Evolutionary conservation across 2,797 vertebrate genomes (phyloP), one percentile per base, ranked within the genome.

Genomic region (Acanthurus tractus): DNA sequence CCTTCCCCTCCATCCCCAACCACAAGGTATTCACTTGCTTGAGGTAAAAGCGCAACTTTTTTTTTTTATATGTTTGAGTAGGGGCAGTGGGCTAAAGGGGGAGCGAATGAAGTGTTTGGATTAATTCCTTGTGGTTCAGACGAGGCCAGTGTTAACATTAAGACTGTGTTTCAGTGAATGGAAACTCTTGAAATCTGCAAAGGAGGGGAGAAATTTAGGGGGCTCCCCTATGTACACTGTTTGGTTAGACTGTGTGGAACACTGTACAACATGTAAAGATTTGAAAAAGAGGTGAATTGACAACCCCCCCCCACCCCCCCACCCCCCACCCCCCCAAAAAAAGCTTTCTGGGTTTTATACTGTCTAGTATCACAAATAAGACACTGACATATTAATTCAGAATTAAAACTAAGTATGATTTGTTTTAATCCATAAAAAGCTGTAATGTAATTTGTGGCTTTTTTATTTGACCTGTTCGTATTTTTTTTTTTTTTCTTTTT

Each of bases 181-280:
- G 86, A 93, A 89, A 88, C 77, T 74, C 80, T 88, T 84, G 12
- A 85, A 74, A 70, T 87, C 68, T 93, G 75, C 78, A 82, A 82
- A 86, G 84, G 76, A 63, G 84, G 93, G 94, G 91, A 90, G 75
- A 93, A 89, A 85, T 71, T 45, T 57, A 79, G 93, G 95, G 94
- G 94, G 75, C 78, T 85, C 88, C 93, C 95, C 94, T 83, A 74
- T 3, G 54, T 13, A 62, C 71, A 48, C 42, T 77, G 23, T 66
- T 57, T 56, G 34, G 49, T 82, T 73, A 70, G 10, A 48, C 38
- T 52, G 14, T 45, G 45, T 53, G 46, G 49, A 84, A 82, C 52
- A 65, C 64, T 66, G 54, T 74, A 74, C 44, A 59, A 23, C 44
- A 59, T 38, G 52, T 59, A 42, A 15, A 15, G 0, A 68, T 23